phyloP scores from a whole-genome alignment of 2,888 invertebrate species.

The Tachina fera region DNA sequence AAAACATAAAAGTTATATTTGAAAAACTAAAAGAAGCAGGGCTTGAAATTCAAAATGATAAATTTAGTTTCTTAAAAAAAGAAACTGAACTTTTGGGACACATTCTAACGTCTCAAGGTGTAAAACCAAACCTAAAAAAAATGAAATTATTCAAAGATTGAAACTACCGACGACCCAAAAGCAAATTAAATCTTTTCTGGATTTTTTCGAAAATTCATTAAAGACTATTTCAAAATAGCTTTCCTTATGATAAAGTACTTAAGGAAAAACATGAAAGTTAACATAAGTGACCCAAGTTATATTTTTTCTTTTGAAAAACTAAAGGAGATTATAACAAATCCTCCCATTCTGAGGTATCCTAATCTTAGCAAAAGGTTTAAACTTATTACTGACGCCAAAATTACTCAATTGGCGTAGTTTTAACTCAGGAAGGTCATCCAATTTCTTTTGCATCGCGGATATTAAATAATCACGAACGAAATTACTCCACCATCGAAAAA shows the following conservation, averaged over 20 bases:
- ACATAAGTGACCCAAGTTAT: not conserved
- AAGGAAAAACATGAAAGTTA: not conserved
- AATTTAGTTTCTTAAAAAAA: no score
- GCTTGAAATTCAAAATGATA: no score
- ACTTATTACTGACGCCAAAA: conserved; percentile 10
- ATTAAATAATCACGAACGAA: no score
- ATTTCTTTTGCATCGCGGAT: conserved; percentile 55
- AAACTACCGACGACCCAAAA: no score
- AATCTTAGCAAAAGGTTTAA: conserved; percentile 24
- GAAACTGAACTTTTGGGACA: no score
- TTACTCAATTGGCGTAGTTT: conserved; percentile 22
- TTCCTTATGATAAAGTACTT: not conserved
- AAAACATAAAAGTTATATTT: not conserved
- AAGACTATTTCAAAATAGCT: not conserved
- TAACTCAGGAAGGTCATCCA: conserved; percentile 57
- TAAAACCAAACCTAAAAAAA: no score
- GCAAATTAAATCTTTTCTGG: no score
- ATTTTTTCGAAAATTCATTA: no score
- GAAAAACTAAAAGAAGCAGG: no score
- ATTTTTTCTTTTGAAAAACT: not conserved
- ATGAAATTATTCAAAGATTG: no score
- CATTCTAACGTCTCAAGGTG: no score
- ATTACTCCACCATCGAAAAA: conserved; percentile 56
- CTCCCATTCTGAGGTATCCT: conserved; percentile 26
- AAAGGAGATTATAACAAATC: conserved; percentile 21